These are phyloP conservation scores for Poeciliopsis prolifica DNA, from an alignment of 2,113 vertebrate genomes.

Conservation along the genomic window DNA sequence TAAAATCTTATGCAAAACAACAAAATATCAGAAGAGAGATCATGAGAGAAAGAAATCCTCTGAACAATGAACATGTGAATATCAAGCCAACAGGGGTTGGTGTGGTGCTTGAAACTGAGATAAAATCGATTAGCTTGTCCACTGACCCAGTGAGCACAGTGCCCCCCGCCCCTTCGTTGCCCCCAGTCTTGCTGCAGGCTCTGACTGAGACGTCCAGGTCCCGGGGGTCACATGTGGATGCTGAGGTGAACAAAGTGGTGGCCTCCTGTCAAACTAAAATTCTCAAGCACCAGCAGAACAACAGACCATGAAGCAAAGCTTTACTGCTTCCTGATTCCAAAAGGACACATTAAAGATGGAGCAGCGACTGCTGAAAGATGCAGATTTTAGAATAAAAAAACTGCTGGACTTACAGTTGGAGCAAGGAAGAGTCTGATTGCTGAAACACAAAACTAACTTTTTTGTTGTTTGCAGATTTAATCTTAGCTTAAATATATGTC, in stretches of 20 bases:
- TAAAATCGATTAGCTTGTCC: slow-evolving; percentile 99
- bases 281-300: slow-evolving; percentile 68
- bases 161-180: slow-evolving; percentile 34
- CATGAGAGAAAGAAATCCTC: slow-evolving; percentile 47
- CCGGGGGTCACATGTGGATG: slow-evolving; percentile 68
- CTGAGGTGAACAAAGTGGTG: slow-evolving; percentile 77
- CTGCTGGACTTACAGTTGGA: background rate
- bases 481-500: background rate
- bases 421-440: slow-evolving; percentile 17
- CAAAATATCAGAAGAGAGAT: slow-evolving; percentile 16
- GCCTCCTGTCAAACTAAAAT: slow-evolving; percentile 76
- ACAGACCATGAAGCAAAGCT: slow-evolving; percentile 70
- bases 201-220: slow-evolving; percentile 73
- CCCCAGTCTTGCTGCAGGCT: slow-evolving; percentile 61
- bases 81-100: slow-evolving; percentile 64
- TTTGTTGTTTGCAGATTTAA: background rate
- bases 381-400: slow-evolving; percentile 9
- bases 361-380: slow-evolving; percentile 39
- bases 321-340: slow-evolving; percentile 71
- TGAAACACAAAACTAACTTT: background rate
- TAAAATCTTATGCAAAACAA: slow-evolving; percentile 18
- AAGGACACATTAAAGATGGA: slow-evolving; percentile 65
- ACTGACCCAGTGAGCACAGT: slow-evolving; percentile 88
- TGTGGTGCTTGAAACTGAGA: slow-evolving; percentile 78
- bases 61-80: slow-evolving; percentile 69